These are phyloP conservation scores for Leptinotarsa defecta DNA, from an alignment of 1,140 invertebrate genomes.

Conservation along the genomic window DNA sequence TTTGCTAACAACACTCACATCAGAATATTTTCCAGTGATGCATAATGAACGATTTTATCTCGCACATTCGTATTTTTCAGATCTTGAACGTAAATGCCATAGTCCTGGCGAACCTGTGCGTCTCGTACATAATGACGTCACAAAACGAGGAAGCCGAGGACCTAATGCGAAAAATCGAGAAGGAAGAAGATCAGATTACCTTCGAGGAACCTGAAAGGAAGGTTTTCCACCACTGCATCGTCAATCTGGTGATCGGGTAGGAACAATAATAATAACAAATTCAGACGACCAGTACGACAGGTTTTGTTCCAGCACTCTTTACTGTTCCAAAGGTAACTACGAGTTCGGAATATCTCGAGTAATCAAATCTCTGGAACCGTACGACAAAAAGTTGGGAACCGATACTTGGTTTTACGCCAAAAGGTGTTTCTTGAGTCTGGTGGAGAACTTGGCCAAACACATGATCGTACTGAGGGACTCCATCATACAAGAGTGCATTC, in stretches of 20 bases:
- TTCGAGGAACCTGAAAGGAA: slow-evolving; percentile 95
- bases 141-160: slow-evolving; percentile 99
- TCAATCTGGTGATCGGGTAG: slow-evolving; percentile 95
- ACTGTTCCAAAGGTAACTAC: slow-evolving; percentile 98
- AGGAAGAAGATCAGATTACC: slow-evolving; percentile 92
- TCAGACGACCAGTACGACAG: not conserved
- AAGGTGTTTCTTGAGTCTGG: slow-evolving; percentile 88
- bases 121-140: slow-evolving; percentile 98
- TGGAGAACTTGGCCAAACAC: slow-evolving; percentile 92
- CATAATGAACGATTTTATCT: too few species aligned
- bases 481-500: slow-evolving; percentile 87
- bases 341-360: slow-evolving; percentile 98
- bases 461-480: slow-evolving; percentile 87
- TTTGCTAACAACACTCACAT: too few species aligned
- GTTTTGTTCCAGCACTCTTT: slow-evolving; percentile 73
- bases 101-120: slow-evolving; percentile 96
- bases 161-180: slow-evolving; percentile 97
- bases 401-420: slow-evolving; percentile 99
- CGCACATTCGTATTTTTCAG: slow-evolving; percentile 56
- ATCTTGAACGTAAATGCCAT: slow-evolving; percentile 95
- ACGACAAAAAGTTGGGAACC: slow-evolving; percentile 92
- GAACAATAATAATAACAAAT: slow-evolving; percentile 1
- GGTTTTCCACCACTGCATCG: slow-evolving; percentile 96
- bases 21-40: too few species aligned
- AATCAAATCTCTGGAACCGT: slow-evolving; percentile 96